These are phyloP conservation scores for Pristionchus arcanus DNA, from an alignment of 2,888 invertebrate genomes.

Conservation along the genomic window DNA sequence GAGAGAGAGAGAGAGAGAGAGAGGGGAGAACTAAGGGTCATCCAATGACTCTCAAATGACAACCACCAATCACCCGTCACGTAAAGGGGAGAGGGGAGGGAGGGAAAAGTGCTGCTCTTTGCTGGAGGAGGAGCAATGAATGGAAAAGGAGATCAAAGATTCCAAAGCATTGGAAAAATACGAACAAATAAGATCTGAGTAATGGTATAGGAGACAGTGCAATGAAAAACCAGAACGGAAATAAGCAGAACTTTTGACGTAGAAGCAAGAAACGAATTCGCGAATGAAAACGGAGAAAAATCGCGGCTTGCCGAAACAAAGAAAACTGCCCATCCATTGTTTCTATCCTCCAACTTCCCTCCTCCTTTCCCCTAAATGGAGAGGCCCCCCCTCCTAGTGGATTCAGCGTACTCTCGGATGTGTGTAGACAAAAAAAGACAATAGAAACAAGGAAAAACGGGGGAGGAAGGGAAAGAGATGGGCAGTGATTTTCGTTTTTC, in stretches of 20 bases:
- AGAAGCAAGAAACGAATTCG: background rate
- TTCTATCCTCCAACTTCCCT: background rate
- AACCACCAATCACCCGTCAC: conserved; percentile 25
- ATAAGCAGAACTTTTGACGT: background rate
- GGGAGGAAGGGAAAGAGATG: background rate
- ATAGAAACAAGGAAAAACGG: background rate
- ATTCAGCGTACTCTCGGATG: conserved; percentile 10
- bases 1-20: background rate
- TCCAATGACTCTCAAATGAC: conserved; percentile 25
- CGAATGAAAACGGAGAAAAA: background rate
- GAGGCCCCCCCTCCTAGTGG: conserved; percentile 20
- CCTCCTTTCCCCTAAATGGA: conserved; percentile 22
- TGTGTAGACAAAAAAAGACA: conserved; percentile 40
- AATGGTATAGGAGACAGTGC: too few species aligned
- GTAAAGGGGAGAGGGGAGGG: background rate
- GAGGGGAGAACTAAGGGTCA: background rate
- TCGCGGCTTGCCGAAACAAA: background rate
- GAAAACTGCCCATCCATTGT: conserved; percentile 33
- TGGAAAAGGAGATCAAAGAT: background rate
- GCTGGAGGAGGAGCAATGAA: background rate
- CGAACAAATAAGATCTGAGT: background rate
- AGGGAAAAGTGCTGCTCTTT: background rate
- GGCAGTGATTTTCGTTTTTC: background rate
- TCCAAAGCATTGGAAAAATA: background rate
- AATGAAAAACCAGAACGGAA: too few species aligned